Conservation (phyloP, 1,140 invertebrate genomes). For the Euura lappo region DNA sequence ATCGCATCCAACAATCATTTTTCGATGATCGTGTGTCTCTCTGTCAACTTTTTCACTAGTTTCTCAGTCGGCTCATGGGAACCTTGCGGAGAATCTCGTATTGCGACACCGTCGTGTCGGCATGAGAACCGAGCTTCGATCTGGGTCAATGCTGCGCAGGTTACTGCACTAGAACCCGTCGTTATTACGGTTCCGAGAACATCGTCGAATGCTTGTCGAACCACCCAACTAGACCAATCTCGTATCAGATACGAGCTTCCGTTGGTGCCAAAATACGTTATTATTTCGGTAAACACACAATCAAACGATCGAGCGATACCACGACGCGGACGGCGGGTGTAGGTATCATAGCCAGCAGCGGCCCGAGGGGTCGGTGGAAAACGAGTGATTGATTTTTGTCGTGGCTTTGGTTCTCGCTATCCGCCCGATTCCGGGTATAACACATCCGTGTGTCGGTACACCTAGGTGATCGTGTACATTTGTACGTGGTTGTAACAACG, state of each 20-base stretch:
- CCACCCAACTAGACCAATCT: neutral
- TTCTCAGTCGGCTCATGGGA: neutral
- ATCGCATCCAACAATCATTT: neutral
- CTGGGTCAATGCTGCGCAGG: neutral
- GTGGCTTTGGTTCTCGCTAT: constrained; percentile 58
- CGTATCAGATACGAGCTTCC: no score
- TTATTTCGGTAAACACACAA: no score
- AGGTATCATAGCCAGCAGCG: no score
- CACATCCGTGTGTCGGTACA: constrained; percentile 54
- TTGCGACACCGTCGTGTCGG: neutral
- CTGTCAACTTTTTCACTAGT: neutral
- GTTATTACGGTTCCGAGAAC: neutral
- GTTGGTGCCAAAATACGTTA: no score
- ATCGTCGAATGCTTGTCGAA: neutral
- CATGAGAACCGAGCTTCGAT: neutral
- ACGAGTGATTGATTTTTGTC: constrained; percentile 60
- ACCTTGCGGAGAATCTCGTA: neutral
- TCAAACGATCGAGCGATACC: no score
- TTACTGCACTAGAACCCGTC: neutral
- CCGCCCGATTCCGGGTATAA: constrained; percentile 28
- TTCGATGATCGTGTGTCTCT: neutral
- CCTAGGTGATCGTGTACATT: constrained; percentile 32
- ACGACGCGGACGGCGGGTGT: no score
- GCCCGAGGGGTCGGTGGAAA: neutral
- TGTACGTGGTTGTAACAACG: constrained; percentile 42